Evolutionary conservation across 2,113 vertebrate species (phyloP).

Genomic region (Microcebus murinus): DNA sequence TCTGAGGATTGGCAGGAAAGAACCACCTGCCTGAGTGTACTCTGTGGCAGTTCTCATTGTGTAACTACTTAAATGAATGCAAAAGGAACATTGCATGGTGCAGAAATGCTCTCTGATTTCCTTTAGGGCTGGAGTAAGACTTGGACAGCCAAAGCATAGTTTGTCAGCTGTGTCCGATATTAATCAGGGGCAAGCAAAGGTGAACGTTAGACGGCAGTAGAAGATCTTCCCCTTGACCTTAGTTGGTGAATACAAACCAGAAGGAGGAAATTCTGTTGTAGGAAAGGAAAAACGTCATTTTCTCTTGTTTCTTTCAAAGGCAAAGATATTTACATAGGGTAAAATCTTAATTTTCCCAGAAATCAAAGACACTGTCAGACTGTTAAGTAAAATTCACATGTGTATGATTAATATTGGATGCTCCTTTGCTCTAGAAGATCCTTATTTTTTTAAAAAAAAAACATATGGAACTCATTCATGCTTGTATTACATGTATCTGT

Average conservation of each 20-base stretch:
- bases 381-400: slow-evolving; percentile 47
- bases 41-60: neutral
- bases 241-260: neutral
- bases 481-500: slow-evolving; percentile 60
- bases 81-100: neutral
- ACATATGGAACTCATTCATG: slow-evolving; percentile 69
- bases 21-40: neutral
- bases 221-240: slow-evolving; percentile 45
- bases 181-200: slow-evolving; percentile 39
- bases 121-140: neutral
- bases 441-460: slow-evolving; percentile 35
- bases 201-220: neutral
- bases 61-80: neutral
- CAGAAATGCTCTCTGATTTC: slow-evolving; percentile 21
- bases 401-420: slow-evolving; percentile 59
- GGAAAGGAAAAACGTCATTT: slow-evolving; percentile 22
- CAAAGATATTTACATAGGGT: slow-evolving; percentile 65
- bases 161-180: slow-evolving; percentile 3
- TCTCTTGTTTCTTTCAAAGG: slow-evolving; percentile 58
- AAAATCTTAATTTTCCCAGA: slow-evolving; percentile 74
- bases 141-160: neutral
- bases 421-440: slow-evolving; percentile 36
- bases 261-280: slow-evolving; percentile 46
- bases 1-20: slow-evolving; percentile 23
- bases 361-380: slow-evolving; percentile 60